Base-by-base conservation (phyloP, 2,797 vertebrate species). In the Diplodus puntazzo region DNA sequence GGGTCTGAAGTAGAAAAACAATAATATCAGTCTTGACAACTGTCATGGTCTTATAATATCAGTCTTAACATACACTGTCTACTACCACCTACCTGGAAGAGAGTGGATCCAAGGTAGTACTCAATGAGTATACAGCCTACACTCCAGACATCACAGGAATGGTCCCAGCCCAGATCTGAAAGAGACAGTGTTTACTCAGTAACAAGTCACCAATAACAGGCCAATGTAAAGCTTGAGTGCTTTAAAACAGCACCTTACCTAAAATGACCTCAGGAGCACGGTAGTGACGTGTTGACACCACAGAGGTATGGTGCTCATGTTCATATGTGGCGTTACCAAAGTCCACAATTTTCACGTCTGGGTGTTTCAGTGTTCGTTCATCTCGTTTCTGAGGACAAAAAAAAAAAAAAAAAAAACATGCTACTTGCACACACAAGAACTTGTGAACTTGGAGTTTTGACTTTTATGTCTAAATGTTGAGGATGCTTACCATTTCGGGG, bases 251-350 rank as follows among this genome's bases (percentile, higher is more conserved):
- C n/a, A 67, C 92, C 95, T 90, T 59, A 99, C 98, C 98, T 82
- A 99, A 94, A 88, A 99, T 98, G 77, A 99, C 98, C 88, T 99
- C 98, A n/a, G 98, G 98, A 66, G 98, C 97, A 78, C 98, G 96
- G 50, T 99, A 99, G 84, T 99, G 98, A n/a, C 98, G 95, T 0
- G 98, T 99, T 20, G 98, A 99, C 53, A 99, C 98, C 63, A 99
- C 95, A 17, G 98, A 98, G 0, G 97, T 99, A 82, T 99, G 98
- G 91, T 99, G 97, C 39, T 99, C 98, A 3, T 99, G 97, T 55
- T 99, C 98, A 14, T 97, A 99, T 0, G 98, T 99, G 30, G 98
- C 98, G 59, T 98, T 99, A 81, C 98, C 98, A 89, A 99, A 99
- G 90, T 99, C 98, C 54, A 99, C 98, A 1, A 99, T 95, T 89